Percentiles rank a stretch among this genome's conserved stretches.
These are phyloP conservation scores for Pelodiscus sinensis DNA, from an alignment of 2,113 vertebrate genomes.

Conservation along the genomic window DNA sequence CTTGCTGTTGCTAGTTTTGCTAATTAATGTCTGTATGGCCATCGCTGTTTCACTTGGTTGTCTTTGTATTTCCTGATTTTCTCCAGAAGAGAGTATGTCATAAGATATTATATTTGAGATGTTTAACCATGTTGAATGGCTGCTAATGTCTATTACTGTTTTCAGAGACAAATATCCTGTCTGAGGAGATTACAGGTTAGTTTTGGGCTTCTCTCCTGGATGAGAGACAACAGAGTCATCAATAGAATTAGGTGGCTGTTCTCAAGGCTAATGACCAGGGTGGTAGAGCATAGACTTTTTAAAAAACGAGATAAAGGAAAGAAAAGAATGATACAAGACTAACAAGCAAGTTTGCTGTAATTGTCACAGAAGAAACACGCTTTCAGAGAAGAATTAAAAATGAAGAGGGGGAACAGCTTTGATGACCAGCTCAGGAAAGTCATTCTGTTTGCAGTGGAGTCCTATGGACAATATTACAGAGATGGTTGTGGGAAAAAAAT, in stretches of 20 bases:
- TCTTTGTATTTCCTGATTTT: not conserved
- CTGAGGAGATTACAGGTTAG: conserved; percentile 20
- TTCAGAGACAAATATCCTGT: conserved; percentile 21
- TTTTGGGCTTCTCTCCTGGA: conserved; percentile 37
- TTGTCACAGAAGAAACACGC: not conserved
- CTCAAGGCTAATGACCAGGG: conserved; percentile 6
- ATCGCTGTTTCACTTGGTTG: not conserved
- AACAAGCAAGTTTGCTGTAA: conserved; percentile 1
- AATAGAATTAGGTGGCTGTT: conserved; percentile 7
- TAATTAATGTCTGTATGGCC: not conserved
- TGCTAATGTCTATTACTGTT: no score
- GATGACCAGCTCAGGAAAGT: conserved; percentile 3
- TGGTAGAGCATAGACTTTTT: conserved; percentile 15
- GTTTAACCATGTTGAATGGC: no score
- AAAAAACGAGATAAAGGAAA: not conserved
- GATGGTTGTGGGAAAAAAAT: not conserved
- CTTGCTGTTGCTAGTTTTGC: not conserved
- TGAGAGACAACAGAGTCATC: conserved; percentile 28
- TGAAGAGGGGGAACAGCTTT: not conserved
- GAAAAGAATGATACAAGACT: conserved; percentile 25
- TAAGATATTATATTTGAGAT: not conserved
- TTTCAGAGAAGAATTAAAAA: conserved; percentile 1
- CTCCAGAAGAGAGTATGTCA: not conserved
- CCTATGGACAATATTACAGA: not conserved
- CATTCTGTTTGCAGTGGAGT: not conserved